phyloP scores from a whole-genome alignment of 2,888 invertebrate genomes.

The Megamerina dolium region DNA sequence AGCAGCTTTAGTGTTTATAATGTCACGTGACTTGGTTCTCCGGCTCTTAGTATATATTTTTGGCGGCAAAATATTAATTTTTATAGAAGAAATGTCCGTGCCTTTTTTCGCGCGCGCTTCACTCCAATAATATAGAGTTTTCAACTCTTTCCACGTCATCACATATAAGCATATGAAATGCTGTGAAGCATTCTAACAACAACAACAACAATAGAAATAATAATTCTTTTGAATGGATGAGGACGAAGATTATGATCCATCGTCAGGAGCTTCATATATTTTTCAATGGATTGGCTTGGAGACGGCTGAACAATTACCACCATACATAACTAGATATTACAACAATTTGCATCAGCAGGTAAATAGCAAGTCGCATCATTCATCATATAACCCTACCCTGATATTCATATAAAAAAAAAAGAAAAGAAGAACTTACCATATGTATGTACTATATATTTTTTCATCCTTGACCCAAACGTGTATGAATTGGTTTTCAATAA shows the following conservation, averaged over 20 bases:
- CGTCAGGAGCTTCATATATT: constrained; percentile 27
- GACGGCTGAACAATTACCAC: constrained; percentile 57
- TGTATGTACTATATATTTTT: no score
- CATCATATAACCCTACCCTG: no score
- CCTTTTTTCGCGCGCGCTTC: no score
- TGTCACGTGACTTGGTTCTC: background rate
- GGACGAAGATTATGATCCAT: constrained; percentile 25
- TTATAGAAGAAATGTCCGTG: no score
- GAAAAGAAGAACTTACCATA: no score
- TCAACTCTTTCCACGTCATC: no score
- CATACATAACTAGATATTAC: constrained; percentile 63
- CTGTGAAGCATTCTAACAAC: background rate
- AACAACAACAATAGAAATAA: constrained; percentile 1
- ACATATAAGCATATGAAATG: background rate
- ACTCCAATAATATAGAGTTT: no score
- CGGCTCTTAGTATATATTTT: background rate
- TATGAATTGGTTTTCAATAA: no score
- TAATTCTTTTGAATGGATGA: constrained; percentile 27
- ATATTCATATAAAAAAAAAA: no score
- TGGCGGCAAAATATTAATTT: constrained; percentile 1
- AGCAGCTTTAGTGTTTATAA: background rate
- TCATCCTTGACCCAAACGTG: no score
- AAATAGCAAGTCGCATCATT: no score
- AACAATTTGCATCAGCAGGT: constrained; percentile 51
- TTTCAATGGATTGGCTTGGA: constrained; percentile 62